Conservation (phyloP, 2,888 invertebrate genomes). For the Coleophora flavipennella region DNA sequence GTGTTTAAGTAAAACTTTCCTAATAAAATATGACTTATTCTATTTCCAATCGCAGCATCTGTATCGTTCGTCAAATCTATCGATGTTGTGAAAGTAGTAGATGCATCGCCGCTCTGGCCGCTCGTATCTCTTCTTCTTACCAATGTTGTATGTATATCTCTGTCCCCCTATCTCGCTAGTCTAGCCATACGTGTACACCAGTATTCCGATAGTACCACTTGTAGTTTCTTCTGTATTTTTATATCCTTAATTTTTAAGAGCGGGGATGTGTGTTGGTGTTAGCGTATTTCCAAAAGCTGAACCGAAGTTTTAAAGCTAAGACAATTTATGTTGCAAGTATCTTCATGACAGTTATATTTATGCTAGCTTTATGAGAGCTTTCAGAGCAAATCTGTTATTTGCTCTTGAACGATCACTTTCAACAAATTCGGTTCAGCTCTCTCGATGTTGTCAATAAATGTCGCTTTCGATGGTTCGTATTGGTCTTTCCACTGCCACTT, state of each 20-base stretch:
- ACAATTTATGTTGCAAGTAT: too few relatives aligned
- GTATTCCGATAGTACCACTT: slow-evolving; percentile 60
- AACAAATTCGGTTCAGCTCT: slow-evolving; percentile 48
- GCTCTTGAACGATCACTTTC: slow-evolving; percentile 8
- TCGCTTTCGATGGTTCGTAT: slow-evolving; percentile 69
- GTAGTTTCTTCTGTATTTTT: slow-evolving; percentile 65
- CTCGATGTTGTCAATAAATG: slow-evolving; percentile 69
- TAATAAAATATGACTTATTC: slow-evolving; percentile 44
- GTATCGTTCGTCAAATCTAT: slow-evolving; percentile 59
- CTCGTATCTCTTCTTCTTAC: slow-evolving; percentile 57
- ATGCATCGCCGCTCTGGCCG: slow-evolving; percentile 63
- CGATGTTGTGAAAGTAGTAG: slow-evolving; percentile 71
- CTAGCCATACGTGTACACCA: slow-evolving; percentile 53
- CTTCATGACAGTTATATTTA: too few relatives aligned
- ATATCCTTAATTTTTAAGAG: slow-evolving; percentile 47
- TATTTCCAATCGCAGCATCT: slow-evolving; percentile 59
- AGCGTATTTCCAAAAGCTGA: slow-evolving; percentile 49
- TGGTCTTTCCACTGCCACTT: slow-evolving; percentile 59
- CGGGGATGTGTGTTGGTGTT: slow-evolving; percentile 63
- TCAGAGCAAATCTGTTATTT: too few relatives aligned
- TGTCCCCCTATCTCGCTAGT: slow-evolving; percentile 59
- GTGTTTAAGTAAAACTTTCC: neutral
- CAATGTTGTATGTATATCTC: slow-evolving; percentile 54
- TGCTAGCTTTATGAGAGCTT: too few relatives aligned
- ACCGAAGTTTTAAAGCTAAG: too few relatives aligned